Percentiles rank a stretch among this genome's conserved stretches.
Conservation (phyloP, 2,888 invertebrate species). For the Crocallis elinguaria region DNA sequence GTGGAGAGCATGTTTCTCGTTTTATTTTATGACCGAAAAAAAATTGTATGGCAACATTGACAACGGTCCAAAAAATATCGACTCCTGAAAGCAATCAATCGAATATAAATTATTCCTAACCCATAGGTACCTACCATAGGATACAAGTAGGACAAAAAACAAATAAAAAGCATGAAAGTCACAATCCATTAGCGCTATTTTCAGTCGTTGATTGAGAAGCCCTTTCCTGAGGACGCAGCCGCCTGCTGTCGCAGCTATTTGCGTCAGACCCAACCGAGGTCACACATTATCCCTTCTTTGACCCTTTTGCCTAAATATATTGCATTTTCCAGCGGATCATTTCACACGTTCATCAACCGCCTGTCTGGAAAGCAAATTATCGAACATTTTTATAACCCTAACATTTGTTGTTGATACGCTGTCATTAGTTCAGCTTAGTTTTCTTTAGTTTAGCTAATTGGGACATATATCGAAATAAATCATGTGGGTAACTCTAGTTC, state of each 20-base stretch:
- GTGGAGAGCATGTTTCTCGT: too few relatives aligned
- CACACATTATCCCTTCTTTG: slow-evolving; percentile 65
- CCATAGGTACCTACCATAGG: too few relatives aligned
- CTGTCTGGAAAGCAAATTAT: slow-evolving; percentile 35
- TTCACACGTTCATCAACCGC: slow-evolving; percentile 53
- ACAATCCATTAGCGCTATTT: slow-evolving; percentile 45
- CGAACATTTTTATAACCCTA: slow-evolving; percentile 25
- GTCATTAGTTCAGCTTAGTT: not conserved
- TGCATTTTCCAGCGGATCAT: slow-evolving; percentile 53
- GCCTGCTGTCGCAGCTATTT: slow-evolving; percentile 59
- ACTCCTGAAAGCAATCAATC: not conserved
- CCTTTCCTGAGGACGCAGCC: slow-evolving; percentile 53
- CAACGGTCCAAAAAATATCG: not conserved
- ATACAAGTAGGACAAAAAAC: slow-evolving; percentile 4
- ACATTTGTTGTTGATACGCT: slow-evolving; percentile 4
- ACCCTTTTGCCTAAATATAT: slow-evolving; percentile 59
- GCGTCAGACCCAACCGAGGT: slow-evolving; percentile 52
- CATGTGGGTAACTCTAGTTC: too few relatives aligned
- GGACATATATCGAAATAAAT: too few relatives aligned
- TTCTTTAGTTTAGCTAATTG: too few relatives aligned
- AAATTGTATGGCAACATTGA: not conserved
- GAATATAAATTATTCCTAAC: too few relatives aligned
- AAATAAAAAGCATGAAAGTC: slow-evolving; percentile 23
- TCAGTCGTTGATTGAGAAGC: slow-evolving; percentile 44
- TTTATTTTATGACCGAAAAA: not conserved